A percentile compares a stretch with the other conserved stretches of the same genome.
Conservation (phyloP, 2,888 invertebrate genomes). For the Zygothrica quintamaculata region DNA sequence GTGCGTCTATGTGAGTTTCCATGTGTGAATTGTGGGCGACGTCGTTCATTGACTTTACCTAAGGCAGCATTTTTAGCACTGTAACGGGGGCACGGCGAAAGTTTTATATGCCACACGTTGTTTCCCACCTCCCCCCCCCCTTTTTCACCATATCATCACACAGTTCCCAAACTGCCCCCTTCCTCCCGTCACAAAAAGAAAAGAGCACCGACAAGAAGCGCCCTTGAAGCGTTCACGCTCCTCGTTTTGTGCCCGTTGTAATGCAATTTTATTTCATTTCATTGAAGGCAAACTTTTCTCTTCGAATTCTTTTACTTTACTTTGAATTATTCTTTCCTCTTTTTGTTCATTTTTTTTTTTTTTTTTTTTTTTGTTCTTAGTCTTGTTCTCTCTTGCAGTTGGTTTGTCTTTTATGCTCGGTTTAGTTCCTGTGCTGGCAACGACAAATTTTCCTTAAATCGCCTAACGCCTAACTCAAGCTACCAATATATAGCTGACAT, state of each 20-base stretch:
- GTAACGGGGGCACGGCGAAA: conserved; percentile 63
- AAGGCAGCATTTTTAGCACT: conserved; percentile 50
- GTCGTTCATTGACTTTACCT: conserved; percentile 75
- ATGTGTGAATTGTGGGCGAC: conserved; percentile 39
- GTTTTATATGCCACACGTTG: conserved; percentile 67
- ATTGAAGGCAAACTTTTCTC: conserved; percentile 76
- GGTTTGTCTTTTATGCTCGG: conserved; percentile 39
- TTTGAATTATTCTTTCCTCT: conserved; percentile 41
- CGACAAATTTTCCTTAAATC: conserved; percentile 69
- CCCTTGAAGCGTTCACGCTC: conserved; percentile 52
- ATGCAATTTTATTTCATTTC: conserved; percentile 79
- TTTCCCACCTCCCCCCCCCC: not conserved
- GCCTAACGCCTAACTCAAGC: conserved; percentile 44
- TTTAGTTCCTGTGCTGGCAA: conserved; percentile 38
- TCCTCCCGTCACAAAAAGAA: not conserved
- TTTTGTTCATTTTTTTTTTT: conserved; percentile 1
- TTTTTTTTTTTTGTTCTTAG: conserved; percentile 8
- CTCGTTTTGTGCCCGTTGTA: conserved; percentile 68
- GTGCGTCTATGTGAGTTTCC: conserved; percentile 13
- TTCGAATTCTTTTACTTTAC: conserved; percentile 76
- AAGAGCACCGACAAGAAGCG: conserved; percentile 41
- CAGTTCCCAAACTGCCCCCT: not conserved
- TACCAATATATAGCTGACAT: not conserved
- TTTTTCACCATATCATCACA: not conserved
- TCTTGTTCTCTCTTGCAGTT: conserved; percentile 24